Percentiles rank a stretch among this genome's conserved stretches.
phyloP scores from a whole-genome alignment of 2,888 invertebrate genomes.

The Patella caerulea region DNA sequence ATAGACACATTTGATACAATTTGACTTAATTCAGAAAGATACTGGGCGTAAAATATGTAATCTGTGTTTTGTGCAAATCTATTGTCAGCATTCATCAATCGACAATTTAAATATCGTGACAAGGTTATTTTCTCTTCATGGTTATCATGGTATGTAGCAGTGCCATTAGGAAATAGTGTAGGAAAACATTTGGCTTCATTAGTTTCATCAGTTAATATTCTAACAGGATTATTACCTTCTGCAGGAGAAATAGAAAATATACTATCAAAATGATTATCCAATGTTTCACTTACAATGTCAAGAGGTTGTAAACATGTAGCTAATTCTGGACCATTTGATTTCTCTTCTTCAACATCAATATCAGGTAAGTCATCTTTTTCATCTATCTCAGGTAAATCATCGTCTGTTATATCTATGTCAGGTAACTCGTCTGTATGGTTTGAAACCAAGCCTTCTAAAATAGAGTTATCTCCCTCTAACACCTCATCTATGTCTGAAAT shows the following conservation, averaged over 20 bases:
- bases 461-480: background rate
- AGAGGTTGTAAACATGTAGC: slow-evolving; percentile 34
- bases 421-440: background rate
- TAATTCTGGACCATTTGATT: background rate
- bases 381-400: background rate
- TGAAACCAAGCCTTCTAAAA: background rate
- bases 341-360: background rate
- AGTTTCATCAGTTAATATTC: slow-evolving; percentile 21
- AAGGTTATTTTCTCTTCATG: slow-evolving; percentile 16
- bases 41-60: slow-evolving; percentile 32
- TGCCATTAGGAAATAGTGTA: slow-evolving; percentile 26
- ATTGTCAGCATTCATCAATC: slow-evolving; percentile 24
- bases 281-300: slow-evolving; percentile 27
- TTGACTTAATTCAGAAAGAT: slow-evolving; percentile 26
- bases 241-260: slow-evolving; percentile 32
- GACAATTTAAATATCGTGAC: slow-evolving; percentile 24
- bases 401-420: background rate
- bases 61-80: slow-evolving; percentile 25
- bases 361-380: background rate
- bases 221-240: slow-evolving; percentile 30
- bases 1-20: slow-evolving; percentile 25
- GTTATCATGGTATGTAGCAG: slow-evolving; percentile 9
- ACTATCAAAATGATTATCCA: slow-evolving; percentile 26
- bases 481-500: background rate
- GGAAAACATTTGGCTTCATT: slow-evolving; percentile 31